Conservation (phyloP, 2,888 invertebrate genomes). For the Cheilosia impressa region DNA sequence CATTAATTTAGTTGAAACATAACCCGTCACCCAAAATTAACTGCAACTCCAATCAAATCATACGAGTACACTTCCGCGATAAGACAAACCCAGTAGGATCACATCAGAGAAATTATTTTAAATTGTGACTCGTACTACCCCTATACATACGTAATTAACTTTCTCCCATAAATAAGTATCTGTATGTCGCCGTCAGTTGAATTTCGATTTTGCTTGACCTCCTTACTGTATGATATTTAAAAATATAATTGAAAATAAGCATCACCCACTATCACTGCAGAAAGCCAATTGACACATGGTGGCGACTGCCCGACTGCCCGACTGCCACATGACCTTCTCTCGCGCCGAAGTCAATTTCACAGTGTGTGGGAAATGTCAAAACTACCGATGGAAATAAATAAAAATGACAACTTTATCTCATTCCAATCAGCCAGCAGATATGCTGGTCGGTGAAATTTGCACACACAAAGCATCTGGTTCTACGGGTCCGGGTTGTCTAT, state of each 20-base stretch:
- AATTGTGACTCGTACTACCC: conserved; percentile 30
- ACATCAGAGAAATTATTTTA: conserved; percentile 36
- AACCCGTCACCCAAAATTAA: too few species aligned
- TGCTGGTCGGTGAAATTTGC: conserved; percentile 71
- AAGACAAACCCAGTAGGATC: conserved; percentile 1
- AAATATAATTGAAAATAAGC: conserved; percentile 60
- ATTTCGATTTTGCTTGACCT: conserved; percentile 45
- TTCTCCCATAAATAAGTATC: conserved; percentile 51
- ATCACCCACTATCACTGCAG: conserved; percentile 62
- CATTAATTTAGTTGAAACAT: too few species aligned
- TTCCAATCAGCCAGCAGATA: conserved; percentile 60
- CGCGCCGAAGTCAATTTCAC: conserved; percentile 52
- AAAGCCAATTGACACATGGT: conserved; percentile 70
- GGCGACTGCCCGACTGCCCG: conserved; percentile 37
- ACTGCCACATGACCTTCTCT: conserved; percentile 29
- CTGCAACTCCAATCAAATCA: conserved; percentile 14
- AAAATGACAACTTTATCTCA: conserved; percentile 71
- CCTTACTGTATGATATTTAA: conserved; percentile 51
- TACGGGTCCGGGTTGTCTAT: conserved; percentile 75
- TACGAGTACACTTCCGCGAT: conserved; percentile 47
- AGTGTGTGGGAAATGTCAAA: conserved; percentile 70
- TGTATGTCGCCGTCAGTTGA: background rate
- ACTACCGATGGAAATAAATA: conserved; percentile 60
- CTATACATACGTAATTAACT: conserved; percentile 63
- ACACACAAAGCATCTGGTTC: conserved; percentile 67